Evolutionary conservation across 2,113 vertebrate species (phyloP).

Genomic region (Indicator indicator): DNA sequence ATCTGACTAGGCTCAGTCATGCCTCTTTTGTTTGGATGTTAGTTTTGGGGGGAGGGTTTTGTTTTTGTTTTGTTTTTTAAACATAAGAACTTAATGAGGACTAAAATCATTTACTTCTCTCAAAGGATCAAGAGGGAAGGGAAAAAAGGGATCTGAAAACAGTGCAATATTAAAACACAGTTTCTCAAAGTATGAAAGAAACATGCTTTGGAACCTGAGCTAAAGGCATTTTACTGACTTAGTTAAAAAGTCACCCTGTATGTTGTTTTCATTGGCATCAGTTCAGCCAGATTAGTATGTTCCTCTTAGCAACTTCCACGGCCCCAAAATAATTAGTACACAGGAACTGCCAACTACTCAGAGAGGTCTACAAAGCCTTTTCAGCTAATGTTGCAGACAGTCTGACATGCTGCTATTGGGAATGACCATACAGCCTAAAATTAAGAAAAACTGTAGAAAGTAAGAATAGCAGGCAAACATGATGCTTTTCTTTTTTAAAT

Average conservation of each 20-base stretch:
- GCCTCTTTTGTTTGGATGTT: not conserved
- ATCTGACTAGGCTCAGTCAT: slow-evolving; percentile 15
- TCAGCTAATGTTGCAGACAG: slow-evolving; percentile 58
- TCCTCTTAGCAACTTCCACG: slow-evolving; percentile 54
- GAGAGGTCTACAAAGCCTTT: slow-evolving; percentile 47
- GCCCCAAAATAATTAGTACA: slow-evolving; percentile 57
- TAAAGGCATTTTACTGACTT: slow-evolving; percentile 70
- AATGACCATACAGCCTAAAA: slow-evolving; percentile 34
- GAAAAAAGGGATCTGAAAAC: slow-evolving; percentile 60
- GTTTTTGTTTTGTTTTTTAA: too few relatives aligned
- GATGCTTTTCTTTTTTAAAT: slow-evolving; percentile 34
- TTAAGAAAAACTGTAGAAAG: not conserved
- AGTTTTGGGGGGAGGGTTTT: too few relatives aligned
- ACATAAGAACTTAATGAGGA: not conserved
- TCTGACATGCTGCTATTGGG: slow-evolving; percentile 61
- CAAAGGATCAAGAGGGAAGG: not conserved
- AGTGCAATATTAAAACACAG: slow-evolving; percentile 77
- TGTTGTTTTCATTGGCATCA: slow-evolving; percentile 55
- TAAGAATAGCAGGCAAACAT: slow-evolving; percentile 44
- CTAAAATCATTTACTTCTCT: slow-evolving; percentile 13
- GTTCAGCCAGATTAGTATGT: slow-evolving; percentile 56
- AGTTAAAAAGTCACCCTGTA: slow-evolving; percentile 70
- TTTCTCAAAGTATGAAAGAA: slow-evolving; percentile 71
- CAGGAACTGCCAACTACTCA: slow-evolving; percentile 56
- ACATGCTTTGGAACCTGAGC: slow-evolving; percentile 80